Conservation (phyloP, 2,888 invertebrate genomes). For the Plemyria rubiginata region DNA sequence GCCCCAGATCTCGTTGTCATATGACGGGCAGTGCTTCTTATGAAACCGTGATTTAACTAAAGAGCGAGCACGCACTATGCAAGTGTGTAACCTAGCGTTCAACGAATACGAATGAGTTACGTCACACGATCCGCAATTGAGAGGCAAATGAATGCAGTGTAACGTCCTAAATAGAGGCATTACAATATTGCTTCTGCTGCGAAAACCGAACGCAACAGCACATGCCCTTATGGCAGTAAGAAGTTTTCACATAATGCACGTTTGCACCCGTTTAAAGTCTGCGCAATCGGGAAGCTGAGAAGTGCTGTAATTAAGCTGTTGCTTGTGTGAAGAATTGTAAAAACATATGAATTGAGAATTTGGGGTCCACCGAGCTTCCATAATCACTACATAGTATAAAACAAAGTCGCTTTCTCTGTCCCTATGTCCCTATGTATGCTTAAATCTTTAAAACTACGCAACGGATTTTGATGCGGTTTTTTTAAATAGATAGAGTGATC, state of each 20-base stretch:
- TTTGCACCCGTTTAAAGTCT: neutral
- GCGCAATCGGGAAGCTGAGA: neutral
- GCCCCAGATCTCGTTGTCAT: neutral
- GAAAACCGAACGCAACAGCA: neutral
- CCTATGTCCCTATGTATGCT: too few species aligned
- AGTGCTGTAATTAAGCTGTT: too few species aligned
- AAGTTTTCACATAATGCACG: neutral
- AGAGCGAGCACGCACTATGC: constrained; percentile 26
- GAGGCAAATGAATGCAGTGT: constrained; percentile 10
- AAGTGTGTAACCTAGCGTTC: constrained; percentile 25
- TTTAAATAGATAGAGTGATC: too few species aligned
- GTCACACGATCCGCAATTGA: constrained; percentile 29
- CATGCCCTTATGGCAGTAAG: too few species aligned
- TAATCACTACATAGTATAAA: too few species aligned
- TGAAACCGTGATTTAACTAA: constrained; percentile 2
- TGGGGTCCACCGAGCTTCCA: too few species aligned
- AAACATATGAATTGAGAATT: too few species aligned
- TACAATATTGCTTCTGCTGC: constrained; percentile 8
- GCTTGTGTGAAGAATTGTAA: too few species aligned
- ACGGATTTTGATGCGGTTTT: too few species aligned
- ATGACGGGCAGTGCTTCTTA: neutral
- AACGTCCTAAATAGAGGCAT: constrained; percentile 12
- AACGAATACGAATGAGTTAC: constrained; percentile 39
- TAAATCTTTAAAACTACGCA: too few species aligned
- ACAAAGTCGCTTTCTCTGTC: too few species aligned